Evolutionary conservation across 2,113 vertebrate species (phyloP).

Genomic region (Halcyon senegalensis): DNA sequence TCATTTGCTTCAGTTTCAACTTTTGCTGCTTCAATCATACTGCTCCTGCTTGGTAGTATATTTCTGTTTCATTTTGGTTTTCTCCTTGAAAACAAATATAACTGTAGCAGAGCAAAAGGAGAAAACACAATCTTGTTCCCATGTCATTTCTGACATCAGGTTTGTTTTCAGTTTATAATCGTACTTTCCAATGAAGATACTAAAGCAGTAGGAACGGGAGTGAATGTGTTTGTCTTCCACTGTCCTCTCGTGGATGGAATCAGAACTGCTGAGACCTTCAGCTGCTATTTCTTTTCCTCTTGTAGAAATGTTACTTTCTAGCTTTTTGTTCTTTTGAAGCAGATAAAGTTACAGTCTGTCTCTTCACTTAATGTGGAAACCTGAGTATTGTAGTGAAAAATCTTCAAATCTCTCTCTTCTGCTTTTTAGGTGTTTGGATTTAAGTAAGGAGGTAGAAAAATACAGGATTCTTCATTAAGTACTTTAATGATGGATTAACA

Average conservation of each 20-base stretch:
- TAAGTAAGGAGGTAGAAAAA: neutral
- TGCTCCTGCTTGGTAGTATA: neutral
- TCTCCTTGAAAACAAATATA: neutral
- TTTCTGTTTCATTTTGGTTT: neutral
- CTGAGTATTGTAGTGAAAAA: neutral
- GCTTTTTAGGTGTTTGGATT: neutral
- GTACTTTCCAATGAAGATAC: neutral
- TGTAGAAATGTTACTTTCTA: neutral
- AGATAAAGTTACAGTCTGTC: neutral
- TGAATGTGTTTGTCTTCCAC: slow-evolving; percentile 52
- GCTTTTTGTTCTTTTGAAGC: neutral
- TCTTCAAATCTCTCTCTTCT: neutral
- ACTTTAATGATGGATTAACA: neutral
- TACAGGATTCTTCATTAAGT: neutral
- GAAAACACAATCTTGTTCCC: neutral
- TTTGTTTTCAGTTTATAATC: slow-evolving; percentile 31
- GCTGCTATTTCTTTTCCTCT: neutral
- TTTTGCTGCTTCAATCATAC: neutral
- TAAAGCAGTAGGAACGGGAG: neutral
- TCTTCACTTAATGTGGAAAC: neutral
- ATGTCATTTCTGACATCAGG: neutral
- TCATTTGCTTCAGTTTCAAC: neutral
- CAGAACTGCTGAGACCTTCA: slow-evolving; percentile 37
- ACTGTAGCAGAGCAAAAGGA: neutral
- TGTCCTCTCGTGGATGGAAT: slow-evolving; percentile 71